phyloP scores from a whole-genome alignment of 2,113 vertebrate genomes.

The Copsychus sechellarum region DNA sequence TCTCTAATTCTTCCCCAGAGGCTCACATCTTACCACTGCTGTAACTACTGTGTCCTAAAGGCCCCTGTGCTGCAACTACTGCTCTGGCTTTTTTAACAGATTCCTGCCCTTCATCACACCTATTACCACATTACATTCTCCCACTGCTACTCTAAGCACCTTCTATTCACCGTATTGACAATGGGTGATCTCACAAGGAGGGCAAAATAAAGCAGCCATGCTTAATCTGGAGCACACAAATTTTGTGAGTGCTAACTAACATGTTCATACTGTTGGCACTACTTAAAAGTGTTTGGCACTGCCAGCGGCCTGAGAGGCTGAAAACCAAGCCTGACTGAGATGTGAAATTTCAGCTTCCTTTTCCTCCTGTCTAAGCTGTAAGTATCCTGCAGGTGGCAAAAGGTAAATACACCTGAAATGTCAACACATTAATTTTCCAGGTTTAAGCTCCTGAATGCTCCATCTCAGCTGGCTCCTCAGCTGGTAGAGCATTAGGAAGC shows the following conservation, averaged over 20 bases:
- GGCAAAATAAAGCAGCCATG: not conserved
- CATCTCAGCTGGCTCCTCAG: not conserved
- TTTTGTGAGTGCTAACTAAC: not conserved
- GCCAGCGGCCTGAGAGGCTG: not conserved
- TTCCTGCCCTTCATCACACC: not conserved
- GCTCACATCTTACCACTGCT: not conserved
- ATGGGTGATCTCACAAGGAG: not conserved
- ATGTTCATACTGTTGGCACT: not conserved
- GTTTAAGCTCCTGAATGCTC: not conserved
- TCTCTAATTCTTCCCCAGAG: not conserved
- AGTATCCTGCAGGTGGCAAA: not conserved
- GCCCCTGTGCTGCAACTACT: not conserved
- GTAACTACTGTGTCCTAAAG: not conserved
- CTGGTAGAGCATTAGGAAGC: not conserved
- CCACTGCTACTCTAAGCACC: not conserved
- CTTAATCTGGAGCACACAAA: not conserved
- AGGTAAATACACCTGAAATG: not conserved
- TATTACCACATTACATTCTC: not conserved
- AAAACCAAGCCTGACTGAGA: not conserved
- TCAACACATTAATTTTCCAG: not conserved
- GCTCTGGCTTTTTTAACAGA: not conserved
- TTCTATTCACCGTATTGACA: not conserved
- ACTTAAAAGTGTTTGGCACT: not conserved
- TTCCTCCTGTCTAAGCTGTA: not conserved
- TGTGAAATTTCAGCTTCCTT: not conserved